These are phyloP conservation scores for Trachymyrmex cornetzi DNA, from an alignment of 1,140 invertebrate genomes.

Conservation along the genomic window DNA sequence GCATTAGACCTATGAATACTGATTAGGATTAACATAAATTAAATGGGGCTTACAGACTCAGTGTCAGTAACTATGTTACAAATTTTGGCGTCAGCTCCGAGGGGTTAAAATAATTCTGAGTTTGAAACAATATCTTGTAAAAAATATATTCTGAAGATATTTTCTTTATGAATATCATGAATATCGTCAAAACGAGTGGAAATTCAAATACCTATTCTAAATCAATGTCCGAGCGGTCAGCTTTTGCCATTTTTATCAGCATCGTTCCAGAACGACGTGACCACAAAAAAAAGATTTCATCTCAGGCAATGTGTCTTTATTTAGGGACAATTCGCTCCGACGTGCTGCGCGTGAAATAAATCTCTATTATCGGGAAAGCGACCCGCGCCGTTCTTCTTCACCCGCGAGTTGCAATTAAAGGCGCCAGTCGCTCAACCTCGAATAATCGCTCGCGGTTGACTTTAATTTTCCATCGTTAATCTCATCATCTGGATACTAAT, in stretches of 20 bases:
- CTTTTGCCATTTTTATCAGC: conserved; percentile 8
- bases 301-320: conserved; percentile 50
- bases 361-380: conserved; percentile 57
- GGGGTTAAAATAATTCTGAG: neutral
- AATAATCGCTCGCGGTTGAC: conserved; percentile 16
- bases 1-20: no score
- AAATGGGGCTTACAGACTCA: no score
- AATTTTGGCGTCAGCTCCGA: no score
- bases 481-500: neutral
- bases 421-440: neutral
- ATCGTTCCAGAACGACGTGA: neutral
- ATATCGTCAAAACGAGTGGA: neutral
- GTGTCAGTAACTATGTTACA: no score
- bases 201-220: neutral
- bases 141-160: neutral
- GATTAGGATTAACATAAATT: no score
- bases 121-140: neutral
- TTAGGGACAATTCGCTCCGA: conserved; percentile 40
- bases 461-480: conserved; percentile 47
- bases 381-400: neutral
- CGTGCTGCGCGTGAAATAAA: conserved; percentile 39
- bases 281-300: conserved; percentile 53
- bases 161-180: neutral
- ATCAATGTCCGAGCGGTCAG: conserved; percentile 5
- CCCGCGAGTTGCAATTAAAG: conserved; percentile 38